Evolutionary conservation across 2,888 invertebrate genomes (phyloP).

Genomic region (Xestia sexstrigata): DNA sequence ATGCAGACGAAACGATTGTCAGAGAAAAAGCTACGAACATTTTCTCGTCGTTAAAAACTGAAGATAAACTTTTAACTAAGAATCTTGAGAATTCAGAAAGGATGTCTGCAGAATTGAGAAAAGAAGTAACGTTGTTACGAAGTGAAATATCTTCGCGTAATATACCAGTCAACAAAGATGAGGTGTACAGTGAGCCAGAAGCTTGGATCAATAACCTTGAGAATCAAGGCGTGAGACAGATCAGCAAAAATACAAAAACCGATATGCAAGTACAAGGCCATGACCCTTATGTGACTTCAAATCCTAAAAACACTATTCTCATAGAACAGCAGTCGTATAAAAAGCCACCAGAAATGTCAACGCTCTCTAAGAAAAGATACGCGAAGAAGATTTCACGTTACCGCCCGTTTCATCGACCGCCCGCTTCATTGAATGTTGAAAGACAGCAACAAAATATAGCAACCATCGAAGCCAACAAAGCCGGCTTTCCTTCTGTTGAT

Average conservation of each 20-base stretch:
- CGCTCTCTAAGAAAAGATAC: slow-evolving; percentile 9
- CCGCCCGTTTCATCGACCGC: not conserved
- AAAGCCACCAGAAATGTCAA: not conserved
- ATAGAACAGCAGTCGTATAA: not conserved
- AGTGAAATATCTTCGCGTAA: not conserved
- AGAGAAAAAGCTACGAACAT: not conserved
- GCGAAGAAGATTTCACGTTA: slow-evolving; percentile 43
- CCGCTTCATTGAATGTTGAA: not conserved
- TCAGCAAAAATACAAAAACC: not conserved
- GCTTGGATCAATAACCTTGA: not conserved
- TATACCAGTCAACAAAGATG: not conserved
- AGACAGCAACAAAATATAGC: not conserved
- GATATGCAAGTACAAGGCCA: not conserved
- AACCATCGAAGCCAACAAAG: not conserved
- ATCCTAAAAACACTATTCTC: not conserved
- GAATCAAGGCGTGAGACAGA: not conserved
- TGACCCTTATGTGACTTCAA: no score
- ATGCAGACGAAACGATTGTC: not conserved
- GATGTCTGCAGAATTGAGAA: not conserved
- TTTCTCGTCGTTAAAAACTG: slow-evolving; percentile 8
- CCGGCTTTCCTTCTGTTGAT: no score
- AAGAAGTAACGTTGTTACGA: slow-evolving; percentile 16
- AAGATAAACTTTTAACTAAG: not conserved
- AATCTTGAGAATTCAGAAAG: slow-evolving; percentile 30
- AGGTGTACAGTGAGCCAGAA: not conserved